phyloP scores from a whole-genome alignment of 1,140 invertebrate species.

The Bombus balteatus region DNA sequence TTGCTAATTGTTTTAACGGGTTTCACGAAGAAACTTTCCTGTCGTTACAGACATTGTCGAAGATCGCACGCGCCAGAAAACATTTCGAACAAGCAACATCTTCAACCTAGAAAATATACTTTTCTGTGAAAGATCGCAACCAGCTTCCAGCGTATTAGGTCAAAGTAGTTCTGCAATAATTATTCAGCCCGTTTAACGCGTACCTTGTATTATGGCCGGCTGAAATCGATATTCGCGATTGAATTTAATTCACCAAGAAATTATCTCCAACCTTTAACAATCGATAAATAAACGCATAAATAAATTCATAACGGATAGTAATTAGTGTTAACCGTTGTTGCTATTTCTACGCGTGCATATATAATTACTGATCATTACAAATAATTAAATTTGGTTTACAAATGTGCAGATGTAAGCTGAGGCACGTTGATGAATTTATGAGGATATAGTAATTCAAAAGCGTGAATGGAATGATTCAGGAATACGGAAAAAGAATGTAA shows the following conservation, averaged over 20 bases:
- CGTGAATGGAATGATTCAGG: no score
- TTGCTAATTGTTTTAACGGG: constrained; percentile 53
- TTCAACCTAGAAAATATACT: background rate
- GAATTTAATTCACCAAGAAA: background rate
- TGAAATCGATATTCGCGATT: background rate
- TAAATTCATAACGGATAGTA: background rate
- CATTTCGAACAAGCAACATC: background rate
- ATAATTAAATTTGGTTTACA: background rate
- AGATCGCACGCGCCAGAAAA: background rate
- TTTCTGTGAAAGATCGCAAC: background rate
- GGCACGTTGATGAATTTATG: background rate
- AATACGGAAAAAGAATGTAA: background rate
- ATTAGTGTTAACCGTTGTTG: background rate
- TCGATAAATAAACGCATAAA: background rate
- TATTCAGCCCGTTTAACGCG: background rate
- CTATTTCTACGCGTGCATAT: background rate
- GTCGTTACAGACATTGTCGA: constrained; percentile 39
- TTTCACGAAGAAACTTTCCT: constrained; percentile 27
- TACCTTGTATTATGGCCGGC: no score
- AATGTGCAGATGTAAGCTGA: background rate
- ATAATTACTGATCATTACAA: background rate
- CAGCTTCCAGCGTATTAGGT: background rate
- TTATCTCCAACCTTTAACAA: background rate
- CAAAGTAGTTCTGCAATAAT: background rate
- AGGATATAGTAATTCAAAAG: no score